Evolutionary conservation across 2,113 vertebrate genomes (phyloP).

Genomic region (Symphodus melops): DNA sequence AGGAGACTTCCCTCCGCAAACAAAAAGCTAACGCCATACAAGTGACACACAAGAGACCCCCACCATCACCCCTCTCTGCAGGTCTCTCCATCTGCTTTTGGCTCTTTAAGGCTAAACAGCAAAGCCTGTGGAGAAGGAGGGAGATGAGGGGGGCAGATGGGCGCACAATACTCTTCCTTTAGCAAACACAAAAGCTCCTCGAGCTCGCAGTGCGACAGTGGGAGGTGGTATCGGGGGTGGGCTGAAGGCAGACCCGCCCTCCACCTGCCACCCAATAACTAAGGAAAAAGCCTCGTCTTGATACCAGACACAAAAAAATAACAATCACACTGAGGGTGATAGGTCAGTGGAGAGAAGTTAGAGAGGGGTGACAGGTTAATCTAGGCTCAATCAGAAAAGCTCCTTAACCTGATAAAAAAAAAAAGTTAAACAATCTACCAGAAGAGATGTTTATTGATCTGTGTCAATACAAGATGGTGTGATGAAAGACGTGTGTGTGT

Average conservation of each 20-base stretch:
- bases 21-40: slow-evolving; percentile 26
- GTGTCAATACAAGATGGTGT: slow-evolving; percentile 50
- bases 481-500: slow-evolving; percentile 63
- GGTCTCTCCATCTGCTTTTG: slow-evolving; percentile 64
- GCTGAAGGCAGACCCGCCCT: slow-evolving; percentile 35
- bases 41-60: background rate
- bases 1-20: slow-evolving; percentile 31
- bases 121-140: slow-evolving; percentile 37
- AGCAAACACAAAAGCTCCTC: slow-evolving; percentile 54
- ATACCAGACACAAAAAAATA: background rate
- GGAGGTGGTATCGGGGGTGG: slow-evolving; percentile 27
- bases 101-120: slow-evolving; percentile 62
- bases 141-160: slow-evolving; percentile 68
- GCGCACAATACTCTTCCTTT: slow-evolving; percentile 66
- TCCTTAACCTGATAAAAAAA: slow-evolving; percentile 17
- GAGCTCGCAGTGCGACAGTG: slow-evolving; percentile 14
- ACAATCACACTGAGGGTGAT: slow-evolving; percentile 2
- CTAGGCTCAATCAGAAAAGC: slow-evolving; percentile 32
- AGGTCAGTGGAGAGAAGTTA: slow-evolving; percentile 8
- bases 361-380: slow-evolving; percentile 22
- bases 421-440: slow-evolving; percentile 34
- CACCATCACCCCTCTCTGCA: slow-evolving; percentile 31
- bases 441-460: slow-evolving; percentile 1
- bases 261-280: slow-evolving; percentile 51
- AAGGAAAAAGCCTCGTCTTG: background rate